Percentiles rank a stretch among this genome's conserved stretches.
phyloP scores from a whole-genome alignment of 2,113 vertebrate genomes.

The Oryzias woworae region DNA sequence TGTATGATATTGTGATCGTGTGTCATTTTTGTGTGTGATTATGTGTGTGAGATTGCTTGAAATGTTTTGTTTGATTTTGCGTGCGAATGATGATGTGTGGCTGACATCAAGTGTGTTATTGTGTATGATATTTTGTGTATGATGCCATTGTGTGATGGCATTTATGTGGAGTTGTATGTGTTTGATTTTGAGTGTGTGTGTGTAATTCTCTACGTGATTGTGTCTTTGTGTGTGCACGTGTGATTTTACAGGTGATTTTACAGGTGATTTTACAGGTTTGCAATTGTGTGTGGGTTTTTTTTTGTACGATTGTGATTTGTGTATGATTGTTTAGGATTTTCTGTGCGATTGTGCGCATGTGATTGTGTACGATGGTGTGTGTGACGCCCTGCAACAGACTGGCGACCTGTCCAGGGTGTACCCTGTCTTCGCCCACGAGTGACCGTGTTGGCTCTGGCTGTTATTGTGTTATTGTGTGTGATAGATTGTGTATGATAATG shows the following conservation, averaged over 20 bases:
- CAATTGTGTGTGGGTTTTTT: background rate
- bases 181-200: constrained; percentile 19
- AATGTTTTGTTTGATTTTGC: too few species aligned
- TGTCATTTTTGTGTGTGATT: too few species aligned
- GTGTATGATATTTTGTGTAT: too few species aligned
- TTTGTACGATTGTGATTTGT: background rate
- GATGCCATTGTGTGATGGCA: background rate
- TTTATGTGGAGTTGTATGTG: constrained; percentile 32
- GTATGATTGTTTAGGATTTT: background rate
- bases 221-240: constrained; percentile 9
- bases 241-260: constrained; percentile 6
- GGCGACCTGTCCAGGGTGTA: too few species aligned
- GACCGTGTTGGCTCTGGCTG: too few species aligned
- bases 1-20: too few species aligned
- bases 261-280: background rate
- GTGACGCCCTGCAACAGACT: constrained; percentile 3
- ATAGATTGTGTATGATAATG: too few species aligned
- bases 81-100: too few species aligned
- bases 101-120: too few species aligned
- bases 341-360: background rate
- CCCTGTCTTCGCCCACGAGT: too few species aligned
- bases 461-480: background rate
- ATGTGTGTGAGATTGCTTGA: too few species aligned
- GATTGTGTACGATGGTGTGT: constrained; percentile 20
- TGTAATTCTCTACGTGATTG: too few species aligned